Evolutionary conservation across 1,140 invertebrate genomes (phyloP).

Genomic region (Drosophila kurseongensis): DNA sequence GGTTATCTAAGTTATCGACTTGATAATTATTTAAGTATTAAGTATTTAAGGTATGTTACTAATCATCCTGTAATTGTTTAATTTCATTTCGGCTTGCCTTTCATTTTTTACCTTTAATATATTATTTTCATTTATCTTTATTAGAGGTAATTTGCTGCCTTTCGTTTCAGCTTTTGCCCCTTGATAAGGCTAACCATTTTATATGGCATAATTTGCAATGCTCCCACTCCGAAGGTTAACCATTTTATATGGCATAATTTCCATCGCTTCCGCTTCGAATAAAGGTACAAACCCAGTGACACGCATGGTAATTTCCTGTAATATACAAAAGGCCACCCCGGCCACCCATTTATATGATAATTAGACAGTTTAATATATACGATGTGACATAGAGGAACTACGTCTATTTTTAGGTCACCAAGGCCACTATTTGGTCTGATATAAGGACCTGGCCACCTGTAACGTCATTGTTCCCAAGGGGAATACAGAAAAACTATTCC

Average conservation of each 20-base stretch:
- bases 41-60: no score
- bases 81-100: neutral
- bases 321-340: constrained; percentile 32
- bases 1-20: no score
- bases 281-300: constrained; percentile 56
- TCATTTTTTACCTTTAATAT: neutral
- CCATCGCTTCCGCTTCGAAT: constrained; percentile 31
- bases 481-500: constrained; percentile 1
- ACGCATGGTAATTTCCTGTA: constrained; percentile 71
- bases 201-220: constrained; percentile 53
- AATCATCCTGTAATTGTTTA: no score
- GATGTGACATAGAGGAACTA: constrained; percentile 41
- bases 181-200: constrained; percentile 23
- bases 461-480: constrained; percentile 4
- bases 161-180: constrained; percentile 8
- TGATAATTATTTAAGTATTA: no score
- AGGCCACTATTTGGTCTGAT: constrained; percentile 22
- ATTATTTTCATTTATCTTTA: constrained; percentile 11
- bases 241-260: constrained; percentile 51
- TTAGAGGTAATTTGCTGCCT: constrained; percentile 29
- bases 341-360: constrained; percentile 52
- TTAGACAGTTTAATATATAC: constrained; percentile 40
- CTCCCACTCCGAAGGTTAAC: constrained; percentile 16
- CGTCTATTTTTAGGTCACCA: constrained; percentile 41
- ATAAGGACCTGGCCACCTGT: constrained; percentile 22